A percentile compares a stretch with the other conserved stretches of the same genome.
These are phyloP conservation scores for Zootoca vivipara DNA, from an alignment of 2,113 vertebrate genomes.

Conservation along the genomic window DNA sequence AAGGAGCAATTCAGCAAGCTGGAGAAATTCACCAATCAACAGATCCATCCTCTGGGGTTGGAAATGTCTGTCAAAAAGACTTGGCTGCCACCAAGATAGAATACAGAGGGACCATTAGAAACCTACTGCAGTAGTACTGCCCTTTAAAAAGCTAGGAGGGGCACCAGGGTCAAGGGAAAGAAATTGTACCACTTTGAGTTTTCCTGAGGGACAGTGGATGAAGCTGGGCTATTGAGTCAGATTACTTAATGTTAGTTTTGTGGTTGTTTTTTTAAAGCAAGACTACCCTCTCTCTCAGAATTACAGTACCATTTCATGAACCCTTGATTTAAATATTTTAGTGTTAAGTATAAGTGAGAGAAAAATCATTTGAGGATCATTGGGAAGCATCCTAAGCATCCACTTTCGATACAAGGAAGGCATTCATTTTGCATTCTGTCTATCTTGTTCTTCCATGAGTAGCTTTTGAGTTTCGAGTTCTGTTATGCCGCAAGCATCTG, in stretches of 20 bases:
- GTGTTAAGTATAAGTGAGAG: background rate
- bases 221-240: background rate
- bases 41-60: background rate
- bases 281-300: background rate
- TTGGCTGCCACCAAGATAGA: background rate
- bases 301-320: background rate
- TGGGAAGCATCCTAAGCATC: too few species aligned
- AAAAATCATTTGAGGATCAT: background rate
- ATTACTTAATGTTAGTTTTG: background rate
- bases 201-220: background rate
- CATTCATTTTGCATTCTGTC: background rate
- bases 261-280: too few species aligned
- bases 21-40: background rate
- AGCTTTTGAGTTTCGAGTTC: background rate
- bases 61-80: background rate
- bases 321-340: background rate
- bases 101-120: background rate
- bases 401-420: background rate
- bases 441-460: background rate
- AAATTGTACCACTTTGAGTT: background rate
- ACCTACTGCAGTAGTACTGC: background rate
- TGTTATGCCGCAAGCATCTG: background rate
- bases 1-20: background rate
- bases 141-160: background rate
- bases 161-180: background rate